phyloP scores from a whole-genome alignment of 2,797 vertebrate species.

The Xiphorhynchus erythropygius region DNA sequence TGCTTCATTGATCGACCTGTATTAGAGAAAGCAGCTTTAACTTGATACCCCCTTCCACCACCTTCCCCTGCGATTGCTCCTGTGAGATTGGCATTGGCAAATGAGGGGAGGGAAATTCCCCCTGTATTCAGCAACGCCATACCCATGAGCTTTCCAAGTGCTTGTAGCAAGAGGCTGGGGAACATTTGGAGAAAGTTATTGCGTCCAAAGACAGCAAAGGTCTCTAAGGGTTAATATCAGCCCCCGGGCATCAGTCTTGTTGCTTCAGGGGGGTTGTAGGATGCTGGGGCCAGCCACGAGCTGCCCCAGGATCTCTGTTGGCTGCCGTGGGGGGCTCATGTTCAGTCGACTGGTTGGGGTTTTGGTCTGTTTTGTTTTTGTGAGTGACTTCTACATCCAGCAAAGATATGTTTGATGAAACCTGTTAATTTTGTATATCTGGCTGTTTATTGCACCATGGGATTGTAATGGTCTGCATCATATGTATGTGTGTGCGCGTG shows the following conservation, averaged over 20 bases:
- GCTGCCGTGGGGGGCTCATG: neutral
- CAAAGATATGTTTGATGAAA: conserved; percentile 31
- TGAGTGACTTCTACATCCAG: conserved; percentile 40
- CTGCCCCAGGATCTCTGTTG: neutral
- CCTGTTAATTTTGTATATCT: conserved; percentile 70
- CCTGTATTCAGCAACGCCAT: neutral
- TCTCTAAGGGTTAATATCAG: neutral
- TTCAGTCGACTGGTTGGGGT: neutral
- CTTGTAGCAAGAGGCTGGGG: neutral
- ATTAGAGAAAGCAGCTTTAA: conserved; percentile 17
- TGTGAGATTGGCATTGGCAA: neutral
- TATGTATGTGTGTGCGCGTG: conserved; percentile 14
- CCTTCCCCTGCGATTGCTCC: conserved; percentile 14
- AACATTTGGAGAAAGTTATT: neutral
- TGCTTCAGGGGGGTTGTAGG: neutral
- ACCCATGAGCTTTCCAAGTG: neutral
- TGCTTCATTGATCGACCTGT: neutral
- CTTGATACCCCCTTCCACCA: neutral
- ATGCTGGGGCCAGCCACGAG: neutral
- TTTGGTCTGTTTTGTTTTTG: conserved; percentile 5
- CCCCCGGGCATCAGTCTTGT: neutral
- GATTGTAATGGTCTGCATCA: conserved; percentile 70
- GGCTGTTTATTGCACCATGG: conserved; percentile 70
- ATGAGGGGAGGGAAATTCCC: neutral
- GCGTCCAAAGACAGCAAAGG: conserved; percentile 13